phyloP scores from a whole-genome alignment of 2,888 invertebrate genomes.

The Pollenia griseotomentosa region DNA sequence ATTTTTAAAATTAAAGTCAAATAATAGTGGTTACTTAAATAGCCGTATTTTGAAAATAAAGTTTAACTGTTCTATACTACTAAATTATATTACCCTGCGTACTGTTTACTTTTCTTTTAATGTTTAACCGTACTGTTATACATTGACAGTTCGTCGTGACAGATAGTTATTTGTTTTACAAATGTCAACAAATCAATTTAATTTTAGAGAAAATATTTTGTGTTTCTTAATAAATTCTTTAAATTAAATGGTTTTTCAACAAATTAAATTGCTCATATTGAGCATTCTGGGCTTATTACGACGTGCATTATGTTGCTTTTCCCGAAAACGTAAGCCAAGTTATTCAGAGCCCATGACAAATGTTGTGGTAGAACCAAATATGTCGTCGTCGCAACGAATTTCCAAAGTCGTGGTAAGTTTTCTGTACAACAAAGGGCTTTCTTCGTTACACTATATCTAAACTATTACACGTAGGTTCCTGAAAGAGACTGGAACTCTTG shows the following conservation, averaged over 20 bases:
- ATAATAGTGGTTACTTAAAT: conserved; percentile 10
- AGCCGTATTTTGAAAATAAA: not conserved
- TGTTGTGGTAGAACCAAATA: conserved; percentile 84
- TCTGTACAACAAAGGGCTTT: not conserved
- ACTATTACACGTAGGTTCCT: conserved; percentile 12
- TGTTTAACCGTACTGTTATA: conserved; percentile 52
- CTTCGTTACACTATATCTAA: not conserved
- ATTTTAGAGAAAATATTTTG: conserved; percentile 13
- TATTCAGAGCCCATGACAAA: conserved; percentile 86
- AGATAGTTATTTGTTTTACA: conserved; percentile 7
- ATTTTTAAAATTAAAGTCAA: not conserved
- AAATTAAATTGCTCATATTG: conserved; percentile 86
- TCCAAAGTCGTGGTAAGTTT: conserved; percentile 55
- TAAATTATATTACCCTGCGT: conserved; percentile 19
- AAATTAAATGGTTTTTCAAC: conserved; percentile 82
- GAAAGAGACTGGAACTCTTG: conserved; percentile 87
- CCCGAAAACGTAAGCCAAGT: conserved; percentile 85
- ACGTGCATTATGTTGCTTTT: conserved; percentile 87
- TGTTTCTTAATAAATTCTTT: not conserved
- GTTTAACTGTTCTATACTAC: conserved; percentile 5
- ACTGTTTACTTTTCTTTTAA: conserved; percentile 10
- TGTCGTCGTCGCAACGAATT: conserved; percentile 57
- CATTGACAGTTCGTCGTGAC: conserved; percentile 17
- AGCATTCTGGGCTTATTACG: conserved; percentile 85
- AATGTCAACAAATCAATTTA: conserved; percentile 70